Evolutionary conservation across 2,797 vertebrate genomes (phyloP).

Genomic region (Schizothorax lantsangensis): DNA sequence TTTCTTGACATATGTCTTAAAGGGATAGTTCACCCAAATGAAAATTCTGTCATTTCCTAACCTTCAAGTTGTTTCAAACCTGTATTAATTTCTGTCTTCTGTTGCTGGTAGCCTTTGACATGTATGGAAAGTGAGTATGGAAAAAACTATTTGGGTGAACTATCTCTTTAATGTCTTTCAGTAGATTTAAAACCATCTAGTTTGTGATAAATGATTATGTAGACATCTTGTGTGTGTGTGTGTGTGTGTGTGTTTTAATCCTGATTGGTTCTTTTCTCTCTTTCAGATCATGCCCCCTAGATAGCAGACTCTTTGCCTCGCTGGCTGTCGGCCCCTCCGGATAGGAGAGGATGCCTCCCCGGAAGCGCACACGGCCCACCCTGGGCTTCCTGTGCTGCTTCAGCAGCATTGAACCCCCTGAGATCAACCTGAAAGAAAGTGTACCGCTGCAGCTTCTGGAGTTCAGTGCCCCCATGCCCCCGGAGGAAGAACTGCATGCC

Average conservation of each 20-base stretch:
- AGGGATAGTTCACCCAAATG: not conserved
- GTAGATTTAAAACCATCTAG: not conserved
- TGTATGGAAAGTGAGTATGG: too few species aligned
- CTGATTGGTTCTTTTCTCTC: conserved; percentile 37
- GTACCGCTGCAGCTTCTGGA: conserved; percentile 94
- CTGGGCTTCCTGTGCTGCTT: conserved; percentile 97
- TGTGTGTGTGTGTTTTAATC: not conserved
- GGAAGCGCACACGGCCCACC: conserved; percentile 92
- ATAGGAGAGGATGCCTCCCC: conserved; percentile 88
- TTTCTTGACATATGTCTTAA: not conserved
- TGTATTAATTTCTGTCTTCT: not conserved
- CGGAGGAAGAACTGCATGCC: conserved; percentile 91
- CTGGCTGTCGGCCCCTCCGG: conserved; percentile 56
- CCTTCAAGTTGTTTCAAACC: not conserved
- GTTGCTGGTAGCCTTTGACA: not conserved
- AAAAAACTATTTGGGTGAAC: not conserved
- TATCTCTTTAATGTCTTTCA: not conserved
- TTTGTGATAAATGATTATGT: not conserved
- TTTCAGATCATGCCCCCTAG: conserved; percentile 90
- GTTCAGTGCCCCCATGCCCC: conserved; percentile 93
- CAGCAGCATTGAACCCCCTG: conserved; percentile 87
- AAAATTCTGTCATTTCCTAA: not conserved
- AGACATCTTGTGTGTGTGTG: not conserved
- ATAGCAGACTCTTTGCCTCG: conserved; percentile 78
- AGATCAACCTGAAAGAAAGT: conserved; percentile 96